These are phyloP conservation scores for Epinotia nisella DNA, from an alignment of 2,888 invertebrate species.

Conservation along the genomic window DNA sequence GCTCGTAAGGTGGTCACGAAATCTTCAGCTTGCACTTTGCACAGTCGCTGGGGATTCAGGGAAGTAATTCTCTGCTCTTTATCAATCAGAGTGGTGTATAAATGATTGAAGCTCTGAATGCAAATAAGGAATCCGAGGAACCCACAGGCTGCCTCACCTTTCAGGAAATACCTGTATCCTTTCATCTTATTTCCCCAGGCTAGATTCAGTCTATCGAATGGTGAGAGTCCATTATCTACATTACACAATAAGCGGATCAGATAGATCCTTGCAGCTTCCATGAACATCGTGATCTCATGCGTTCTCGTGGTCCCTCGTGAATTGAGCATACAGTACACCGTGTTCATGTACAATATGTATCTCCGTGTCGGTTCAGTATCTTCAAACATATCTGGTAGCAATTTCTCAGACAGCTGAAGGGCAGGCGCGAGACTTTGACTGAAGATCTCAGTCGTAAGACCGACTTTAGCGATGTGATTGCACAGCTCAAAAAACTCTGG, in stretches of 20 bases:
- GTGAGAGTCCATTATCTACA: slow-evolving; percentile 2
- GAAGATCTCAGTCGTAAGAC: slow-evolving; percentile 17
- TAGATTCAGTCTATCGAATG: neutral
- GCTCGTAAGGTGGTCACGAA: slow-evolving; percentile 9
- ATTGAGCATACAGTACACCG: slow-evolving; percentile 7
- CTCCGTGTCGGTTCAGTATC: slow-evolving; percentile 1
- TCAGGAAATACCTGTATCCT: slow-evolving; percentile 6
- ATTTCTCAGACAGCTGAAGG: neutral
- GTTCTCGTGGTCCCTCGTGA: neutral
- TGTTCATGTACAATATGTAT: slow-evolving; percentile 11
- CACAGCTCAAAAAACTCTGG: slow-evolving; percentile 1
- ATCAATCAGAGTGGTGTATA: neutral
- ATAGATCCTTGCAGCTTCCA: neutral
- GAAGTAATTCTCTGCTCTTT: neutral
- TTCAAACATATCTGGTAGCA: neutral
- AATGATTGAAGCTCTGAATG: slow-evolving; percentile 14
- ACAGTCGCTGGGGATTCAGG: slow-evolving; percentile 11
- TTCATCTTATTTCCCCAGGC: neutral
- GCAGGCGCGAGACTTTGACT: slow-evolving; percentile 25
- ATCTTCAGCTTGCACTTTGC: slow-evolving; percentile 13
- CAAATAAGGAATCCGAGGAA: slow-evolving; percentile 14
- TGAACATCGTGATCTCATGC: neutral
- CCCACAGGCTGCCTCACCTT: neutral
- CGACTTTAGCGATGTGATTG: slow-evolving; percentile 21
- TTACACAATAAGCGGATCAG: slow-evolving; percentile 2